Base-by-base conservation (phyloP, 2,888 invertebrate genomes). In the Coecobrya sp. region DNA sequence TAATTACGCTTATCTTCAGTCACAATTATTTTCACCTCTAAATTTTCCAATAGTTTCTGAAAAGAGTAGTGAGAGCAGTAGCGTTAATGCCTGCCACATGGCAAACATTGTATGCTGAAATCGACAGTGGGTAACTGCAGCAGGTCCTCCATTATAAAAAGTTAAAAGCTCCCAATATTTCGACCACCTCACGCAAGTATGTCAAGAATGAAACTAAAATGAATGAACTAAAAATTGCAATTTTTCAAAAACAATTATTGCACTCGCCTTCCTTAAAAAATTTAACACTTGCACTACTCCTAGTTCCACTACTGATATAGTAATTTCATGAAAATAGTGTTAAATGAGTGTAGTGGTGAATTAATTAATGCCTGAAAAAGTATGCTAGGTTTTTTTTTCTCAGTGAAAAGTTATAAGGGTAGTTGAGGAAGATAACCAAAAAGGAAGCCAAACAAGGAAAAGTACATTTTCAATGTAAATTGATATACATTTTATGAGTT, bases 121-220 rank as follows among this genome's bases (percentile, higher is more conserved):
- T 7, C 30, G 10, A 0, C 25, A 65, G 16, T 65, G n/a, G n/a
- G n/a, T 27, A 3, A 65, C 13, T 30, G 49, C 22, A 55, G 49
- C 22, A 55, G 10, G 27, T n/a, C 49, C 87, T 65, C 68, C 36
- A 88, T 81, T 25, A 45, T 88, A 30, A 11, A 36, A 36, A 36
- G 36, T 7, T 36, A 36, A n/a, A n/a, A 36, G 36, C 36, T 36
- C 2, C 36, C 36, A 36, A 36, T 36, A 22, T 62, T 45, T 65
- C 25, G 82, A 81, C 27, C 73, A 89, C 82, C 82, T 70, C 70
- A 70, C 55, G 13, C 89, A 82, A 84, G 55, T 79, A 52, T 91
- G 86, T 68, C 86, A 86, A 79, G 82, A 91, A 4, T 68, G 42
- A 68, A 86, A 91, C 91, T 91, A 59, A 91, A 79, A 59, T 22